Conservation (phyloP, 2,888 invertebrate species). For the Tridacna crocea region DNA sequence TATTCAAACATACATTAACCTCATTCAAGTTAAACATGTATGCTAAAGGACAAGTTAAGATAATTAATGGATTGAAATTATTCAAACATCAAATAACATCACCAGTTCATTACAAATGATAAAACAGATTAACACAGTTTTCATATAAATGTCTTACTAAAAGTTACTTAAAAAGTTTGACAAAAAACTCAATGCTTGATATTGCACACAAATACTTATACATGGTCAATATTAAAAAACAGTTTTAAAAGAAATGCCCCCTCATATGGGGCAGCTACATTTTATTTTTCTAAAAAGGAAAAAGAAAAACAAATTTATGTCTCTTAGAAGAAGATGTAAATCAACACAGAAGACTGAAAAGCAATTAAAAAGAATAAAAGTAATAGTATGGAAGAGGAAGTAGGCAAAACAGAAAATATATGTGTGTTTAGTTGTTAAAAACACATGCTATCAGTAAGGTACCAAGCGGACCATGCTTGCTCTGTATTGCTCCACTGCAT, state of each 20-base stretch:
- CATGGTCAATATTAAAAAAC: constrained; percentile 12
- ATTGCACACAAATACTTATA: constrained; percentile 19
- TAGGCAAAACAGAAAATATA: no score
- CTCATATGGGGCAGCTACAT: constrained; percentile 11
- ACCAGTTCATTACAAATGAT: constrained; percentile 15
- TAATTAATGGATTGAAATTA: not conserved
- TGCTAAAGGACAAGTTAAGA: no score
- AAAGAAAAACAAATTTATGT: not conserved
- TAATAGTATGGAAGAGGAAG: no score
- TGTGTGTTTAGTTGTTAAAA: no score
- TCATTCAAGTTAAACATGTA: no score
- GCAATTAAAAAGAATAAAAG: no score
- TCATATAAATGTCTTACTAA: constrained; percentile 4
- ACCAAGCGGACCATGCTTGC: no score
- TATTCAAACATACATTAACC: no score
- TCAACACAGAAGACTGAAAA: no score
- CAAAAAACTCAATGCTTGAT: constrained; percentile 6
- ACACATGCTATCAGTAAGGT: no score
- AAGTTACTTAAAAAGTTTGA: constrained; percentile 25
- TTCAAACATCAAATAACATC: not conserved
- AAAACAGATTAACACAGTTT: not conserved
- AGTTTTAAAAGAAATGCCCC: constrained; percentile 26
- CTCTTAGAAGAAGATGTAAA: no score
- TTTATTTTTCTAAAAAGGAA: constrained; percentile 2
- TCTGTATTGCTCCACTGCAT: no score